phyloP scores from a whole-genome alignment of 2,888 invertebrate genomes.

The Acrobasis consociella region DNA sequence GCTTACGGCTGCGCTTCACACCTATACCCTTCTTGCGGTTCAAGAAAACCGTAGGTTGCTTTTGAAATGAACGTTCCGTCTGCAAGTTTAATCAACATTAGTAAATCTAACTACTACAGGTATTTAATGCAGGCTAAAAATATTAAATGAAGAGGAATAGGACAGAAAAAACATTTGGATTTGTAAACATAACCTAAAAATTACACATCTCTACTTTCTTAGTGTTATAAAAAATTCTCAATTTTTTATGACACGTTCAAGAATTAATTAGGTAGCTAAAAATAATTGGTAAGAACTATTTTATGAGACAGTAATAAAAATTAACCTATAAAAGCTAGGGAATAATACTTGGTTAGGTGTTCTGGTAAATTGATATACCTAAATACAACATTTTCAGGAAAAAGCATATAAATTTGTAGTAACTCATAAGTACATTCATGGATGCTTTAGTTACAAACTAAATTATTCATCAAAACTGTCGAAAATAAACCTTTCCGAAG shows the following conservation, averaged over 20 bases:
- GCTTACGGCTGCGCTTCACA: constrained; percentile 89
- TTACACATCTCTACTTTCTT: no score
- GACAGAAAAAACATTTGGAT: background rate
- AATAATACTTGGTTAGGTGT: no score
- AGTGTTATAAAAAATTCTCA: no score
- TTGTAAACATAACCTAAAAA: background rate
- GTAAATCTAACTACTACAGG: constrained; percentile 18
- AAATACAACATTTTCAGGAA: background rate
- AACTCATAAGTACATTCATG: background rate
- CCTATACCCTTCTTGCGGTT: constrained; percentile 94
- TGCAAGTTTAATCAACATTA: constrained; percentile 81
- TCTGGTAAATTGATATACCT: background rate
- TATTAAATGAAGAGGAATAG: background rate
- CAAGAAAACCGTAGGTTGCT: constrained; percentile 97
- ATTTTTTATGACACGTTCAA: no score
- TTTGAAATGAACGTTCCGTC: constrained; percentile 98
- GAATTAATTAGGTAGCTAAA: no score
- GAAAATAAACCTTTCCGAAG: constrained; percentile 25
- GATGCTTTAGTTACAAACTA: background rate
- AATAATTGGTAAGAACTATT: no score
- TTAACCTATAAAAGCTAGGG: background rate
- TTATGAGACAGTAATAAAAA: background rate
- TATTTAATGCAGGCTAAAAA: background rate
- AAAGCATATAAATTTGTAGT: background rate
- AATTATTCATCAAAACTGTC: background rate